Evolutionary conservation across 2,797 vertebrate genomes (phyloP), one percentile per base, ranked within the genome.

Genomic region (Pseudochirops corinnae): DNA sequence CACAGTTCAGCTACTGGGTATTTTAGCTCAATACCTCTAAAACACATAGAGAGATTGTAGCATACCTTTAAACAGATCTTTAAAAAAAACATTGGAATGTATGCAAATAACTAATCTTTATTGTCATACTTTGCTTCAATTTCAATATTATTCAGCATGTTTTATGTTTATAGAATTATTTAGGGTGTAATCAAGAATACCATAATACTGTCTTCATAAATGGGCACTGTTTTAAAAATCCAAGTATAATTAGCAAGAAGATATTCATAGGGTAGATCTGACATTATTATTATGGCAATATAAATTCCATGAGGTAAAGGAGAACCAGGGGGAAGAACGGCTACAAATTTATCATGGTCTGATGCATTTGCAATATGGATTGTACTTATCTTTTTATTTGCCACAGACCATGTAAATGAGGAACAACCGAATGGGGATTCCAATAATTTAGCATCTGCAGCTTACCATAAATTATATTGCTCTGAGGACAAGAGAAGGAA

Each of bases 371-470:
- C 98, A 98, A 98, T 99, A 98, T 98, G 98, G 98, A 98, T 99
- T 98, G 97, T 98, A 98, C 98, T 98, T 98, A 98, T 98, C 98
- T 98, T 99, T 98, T 99, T 98, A 99, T 99, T 98, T 98, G 96
- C 97, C 94, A 96, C 97, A 98, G 98, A 97, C 98, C 98, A 96
- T 96, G 92, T 98, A 98, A 99, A 98, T 98, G 98, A 98, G 98
- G 97, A 97, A 96, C 94, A 98, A 98, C 97, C 98, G 96, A 98
- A 98, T 55, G 92, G 96, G 95, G 74, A 98, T 98, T 96, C 96
- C 97, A 98, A 98, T 98, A 97, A 97, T 98, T 97, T 96, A 98
- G 90, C 98, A 98, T 98, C 97, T 98, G 97, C 94, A 95, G 67
- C 94, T 95, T 94, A 95, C 97, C 94, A 97, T 98, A 98, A 98